A percentile compares a stretch with the other conserved stretches of the same genome.
Evolutionary conservation across 2,113 vertebrate genomes (phyloP).

Genomic region (Callorhinus ursinus): DNA sequence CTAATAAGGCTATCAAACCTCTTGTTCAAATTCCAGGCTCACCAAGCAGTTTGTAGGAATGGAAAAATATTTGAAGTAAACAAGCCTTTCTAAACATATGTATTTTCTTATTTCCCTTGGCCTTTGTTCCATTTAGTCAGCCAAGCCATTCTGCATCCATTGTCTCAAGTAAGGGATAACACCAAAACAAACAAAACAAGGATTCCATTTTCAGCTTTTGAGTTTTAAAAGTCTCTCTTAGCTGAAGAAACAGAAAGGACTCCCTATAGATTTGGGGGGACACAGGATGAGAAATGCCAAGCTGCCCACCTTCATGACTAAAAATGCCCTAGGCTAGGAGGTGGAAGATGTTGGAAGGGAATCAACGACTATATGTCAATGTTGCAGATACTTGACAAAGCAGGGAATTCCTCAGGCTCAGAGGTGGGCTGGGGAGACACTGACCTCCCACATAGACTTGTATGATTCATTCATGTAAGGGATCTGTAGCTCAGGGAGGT

Average conservation of each 20-base stretch:
- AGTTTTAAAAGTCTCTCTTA: slow-evolving; percentile 33
- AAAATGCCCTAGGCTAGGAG: neutral
- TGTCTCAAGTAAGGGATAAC: neutral
- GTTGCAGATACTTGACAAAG: neutral
- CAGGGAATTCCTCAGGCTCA: neutral
- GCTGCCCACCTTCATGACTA: neutral
- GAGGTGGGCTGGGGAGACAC: neutral
- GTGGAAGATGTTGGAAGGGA: neutral
- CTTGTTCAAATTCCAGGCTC: neutral
- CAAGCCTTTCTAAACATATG: neutral
- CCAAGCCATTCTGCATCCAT: neutral
- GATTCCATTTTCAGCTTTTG: neutral
- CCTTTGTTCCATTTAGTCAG: neutral
- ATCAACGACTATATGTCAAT: neutral
- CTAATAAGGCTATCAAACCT: neutral
- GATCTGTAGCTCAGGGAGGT: neutral
- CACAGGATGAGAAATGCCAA: neutral
- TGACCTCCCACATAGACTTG: neutral
- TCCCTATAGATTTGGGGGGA: neutral
- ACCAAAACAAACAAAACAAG: neutral
- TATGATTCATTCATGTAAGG: slow-evolving; percentile 9
- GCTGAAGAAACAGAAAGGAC: neutral
- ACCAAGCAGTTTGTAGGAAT: neutral
- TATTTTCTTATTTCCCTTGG: neutral
- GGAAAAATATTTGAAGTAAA: neutral